Percentiles rank a stretch among this genome's conserved stretches.
phyloP scores from a whole-genome alignment of 2,888 invertebrate genomes.

The Callimorpha dominula region DNA sequence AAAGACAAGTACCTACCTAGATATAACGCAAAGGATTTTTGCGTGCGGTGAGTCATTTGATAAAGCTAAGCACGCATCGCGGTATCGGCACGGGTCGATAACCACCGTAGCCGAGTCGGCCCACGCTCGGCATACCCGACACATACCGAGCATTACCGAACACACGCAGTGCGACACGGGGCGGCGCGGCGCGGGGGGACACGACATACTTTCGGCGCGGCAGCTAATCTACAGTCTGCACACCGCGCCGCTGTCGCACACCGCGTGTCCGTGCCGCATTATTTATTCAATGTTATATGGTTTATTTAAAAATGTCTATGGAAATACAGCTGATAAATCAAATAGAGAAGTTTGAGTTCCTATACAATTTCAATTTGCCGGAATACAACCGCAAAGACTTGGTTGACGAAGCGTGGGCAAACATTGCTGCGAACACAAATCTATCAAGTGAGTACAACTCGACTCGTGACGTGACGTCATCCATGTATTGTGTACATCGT shows the following conservation, averaged over 20 bases:
- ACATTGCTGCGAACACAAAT: conserved; percentile 50
- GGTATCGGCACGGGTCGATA: conserved; percentile 40
- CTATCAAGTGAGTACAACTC: conserved; percentile 50
- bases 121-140: conserved; percentile 29
- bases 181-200: conserved; percentile 50
- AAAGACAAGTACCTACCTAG: background rate
- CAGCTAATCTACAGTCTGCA: conserved; percentile 48
- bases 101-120: conserved; percentile 37
- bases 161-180: conserved; percentile 28
- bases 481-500: conserved; percentile 21
- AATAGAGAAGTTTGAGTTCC: conserved; percentile 56
- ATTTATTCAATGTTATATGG: conserved; percentile 6
- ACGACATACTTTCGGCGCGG: conserved; percentile 49
- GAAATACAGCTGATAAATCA: conserved; percentile 59
- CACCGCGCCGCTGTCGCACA: conserved; percentile 39
- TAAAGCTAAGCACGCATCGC: conserved; percentile 3
- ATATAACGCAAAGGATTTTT: background rate
- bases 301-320: conserved; percentile 46
- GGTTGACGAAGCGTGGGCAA: conserved; percentile 57
- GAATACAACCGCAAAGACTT: conserved; percentile 61
- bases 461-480: conserved; percentile 25
- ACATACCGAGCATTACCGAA: conserved; percentile 38
- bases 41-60: background rate
- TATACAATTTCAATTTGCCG: conserved; percentile 57
- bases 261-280: conserved; percentile 22